Base-by-base conservation (phyloP, 2,888 invertebrate species). In the Acanthosepion lycidas region DNA sequence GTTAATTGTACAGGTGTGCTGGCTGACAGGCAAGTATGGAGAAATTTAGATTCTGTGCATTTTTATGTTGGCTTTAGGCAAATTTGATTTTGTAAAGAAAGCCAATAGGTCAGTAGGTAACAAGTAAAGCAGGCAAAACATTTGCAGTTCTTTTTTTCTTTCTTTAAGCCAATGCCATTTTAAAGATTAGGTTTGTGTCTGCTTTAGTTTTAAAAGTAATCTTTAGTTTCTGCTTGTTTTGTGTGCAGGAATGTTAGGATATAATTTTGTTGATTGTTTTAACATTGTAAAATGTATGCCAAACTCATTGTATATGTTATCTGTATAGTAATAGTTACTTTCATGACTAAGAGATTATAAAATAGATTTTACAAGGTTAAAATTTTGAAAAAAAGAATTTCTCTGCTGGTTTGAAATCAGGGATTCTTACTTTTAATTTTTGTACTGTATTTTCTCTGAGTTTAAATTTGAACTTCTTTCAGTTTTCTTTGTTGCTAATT, bases 1-100 rank as follows among this genome's bases (percentile, higher is more conserved):
- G n/a, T 78, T 78, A 78, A 78, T 78, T 78, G 78, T n/a, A 78
- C n/a, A 78, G n/a, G n/a, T 78, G n/a, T 78, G 78, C 78, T 78
- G 78, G 18, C 78, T 78, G n/a, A 15, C n/a, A 33, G 78, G 18
- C 78, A n/a, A 78, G 78, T 78, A 33, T 78, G 5, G 78, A 78
- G n/a, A 78, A 12, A 78, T 78, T 78, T n/a, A 78, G n/a, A 78
- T 78, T 78, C n/a, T 78, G n/a, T n/a, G n/a, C 23, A 78, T 78
- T 78, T 78, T n/a, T 78, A 33, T 78, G n/a, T 78, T 78, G 26
- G 78, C 78, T 78, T 78, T 12, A 78, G n/a, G 78, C n/a, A n/a
- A n/a, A n/a, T n/a, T 78, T 78, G 9, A 15, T 78, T 78, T n/a
- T n/a, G 15, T 78, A n/a, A n/a, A 78, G 78, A 78, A 33, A 78